These are phyloP conservation scores for Caenorhabditis drosophilae DNA, from an alignment of 2,888 invertebrate genomes.

Conservation along the genomic window DNA sequence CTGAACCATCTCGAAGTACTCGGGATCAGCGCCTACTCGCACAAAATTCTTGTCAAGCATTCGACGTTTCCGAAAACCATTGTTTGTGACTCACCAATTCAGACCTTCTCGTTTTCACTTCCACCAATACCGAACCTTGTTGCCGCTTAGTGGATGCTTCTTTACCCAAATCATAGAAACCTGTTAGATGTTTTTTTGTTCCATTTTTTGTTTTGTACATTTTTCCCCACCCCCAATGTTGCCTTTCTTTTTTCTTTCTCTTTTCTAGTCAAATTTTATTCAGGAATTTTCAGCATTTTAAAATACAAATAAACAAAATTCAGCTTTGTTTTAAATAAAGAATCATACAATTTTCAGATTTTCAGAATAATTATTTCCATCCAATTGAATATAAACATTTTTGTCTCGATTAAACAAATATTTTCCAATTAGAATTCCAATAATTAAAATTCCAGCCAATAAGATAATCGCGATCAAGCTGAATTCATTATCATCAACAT, in stretches of 20 bases:
- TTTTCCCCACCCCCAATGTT: background rate
- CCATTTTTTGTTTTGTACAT: background rate
- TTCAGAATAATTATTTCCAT: conserved; percentile 18
- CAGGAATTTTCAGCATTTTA: too few relatives aligned
- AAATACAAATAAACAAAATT: too few relatives aligned
- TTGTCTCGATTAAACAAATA: background rate
- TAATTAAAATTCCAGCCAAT: too few relatives aligned
- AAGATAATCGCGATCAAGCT: too few relatives aligned
- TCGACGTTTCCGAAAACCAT: conserved; percentile 17
- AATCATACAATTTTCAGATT: too few relatives aligned
- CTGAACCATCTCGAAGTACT: conserved; percentile 32
- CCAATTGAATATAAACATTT: conserved; percentile 21
- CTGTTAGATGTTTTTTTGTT: background rate
- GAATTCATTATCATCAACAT: too few relatives aligned
- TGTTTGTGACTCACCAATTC: conserved; percentile 24
- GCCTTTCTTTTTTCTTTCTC: too few relatives aligned
- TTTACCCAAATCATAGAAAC: background rate
- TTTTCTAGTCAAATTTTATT: too few relatives aligned
- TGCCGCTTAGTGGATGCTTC: conserved; percentile 14
- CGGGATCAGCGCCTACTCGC: conserved; percentile 32
- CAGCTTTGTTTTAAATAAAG: too few relatives aligned
- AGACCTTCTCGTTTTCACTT: conserved; percentile 16
- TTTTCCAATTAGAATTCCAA: conserved; percentile 9
- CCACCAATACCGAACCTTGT: conserved; percentile 26
- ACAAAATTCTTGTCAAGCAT: conserved; percentile 19